Base-by-base conservation (phyloP, 2,888 invertebrate species). In the Synergus itoensis region DNA sequence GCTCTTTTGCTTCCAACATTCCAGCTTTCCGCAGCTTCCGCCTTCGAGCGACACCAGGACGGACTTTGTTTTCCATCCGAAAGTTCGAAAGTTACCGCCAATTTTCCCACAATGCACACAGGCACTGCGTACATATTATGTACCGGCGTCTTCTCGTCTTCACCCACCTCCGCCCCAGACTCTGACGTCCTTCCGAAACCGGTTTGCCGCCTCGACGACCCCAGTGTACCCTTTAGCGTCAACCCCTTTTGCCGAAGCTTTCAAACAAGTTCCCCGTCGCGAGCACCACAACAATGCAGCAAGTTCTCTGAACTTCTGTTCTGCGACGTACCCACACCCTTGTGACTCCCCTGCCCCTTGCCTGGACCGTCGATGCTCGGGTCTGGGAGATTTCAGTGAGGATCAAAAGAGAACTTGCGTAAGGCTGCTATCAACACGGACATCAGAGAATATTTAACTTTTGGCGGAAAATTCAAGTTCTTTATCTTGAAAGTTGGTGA, bases 221-320 rank as follows among this genome's bases (percentile, higher is more conserved):
- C 40, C 41, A 65, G 18, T n/a, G 64, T 65, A 65, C 64, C 64
- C 53, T 81, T 53, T 21, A 57, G 73, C 78, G 77, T 77, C 77
- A 77, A 60, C 67, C 79, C 80, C 79, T 81, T 79, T 81, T 79
- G 77, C 77, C 79, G 67, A 73, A 80, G 81, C 83, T 83, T 79
- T 82, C 81, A 79, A 80, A 82, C 87, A 88, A 89, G 88, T 89
- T 89, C 84, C 85, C 86, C 88, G 85, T 87, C 88, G 85, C 79
- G 82, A 80, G 81, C 83, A 84, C 88, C 88, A 87, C 89, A 90
- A 90, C 90, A 90, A 90, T 90, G 90, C 88, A 82, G 86, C 84
- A 90, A 89, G 86, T 90, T 89, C 84, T 78, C 80, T 81, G 85
- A 90, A 90, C 88, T 90, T 88, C 84, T 83, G 85, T 83, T 82